A percentile compares a stretch with the other conserved stretches of the same genome.
These are phyloP conservation scores for Caenorhabditis auriculariae DNA, from an alignment of 2,888 invertebrate genomes.

Conservation along the genomic window DNA sequence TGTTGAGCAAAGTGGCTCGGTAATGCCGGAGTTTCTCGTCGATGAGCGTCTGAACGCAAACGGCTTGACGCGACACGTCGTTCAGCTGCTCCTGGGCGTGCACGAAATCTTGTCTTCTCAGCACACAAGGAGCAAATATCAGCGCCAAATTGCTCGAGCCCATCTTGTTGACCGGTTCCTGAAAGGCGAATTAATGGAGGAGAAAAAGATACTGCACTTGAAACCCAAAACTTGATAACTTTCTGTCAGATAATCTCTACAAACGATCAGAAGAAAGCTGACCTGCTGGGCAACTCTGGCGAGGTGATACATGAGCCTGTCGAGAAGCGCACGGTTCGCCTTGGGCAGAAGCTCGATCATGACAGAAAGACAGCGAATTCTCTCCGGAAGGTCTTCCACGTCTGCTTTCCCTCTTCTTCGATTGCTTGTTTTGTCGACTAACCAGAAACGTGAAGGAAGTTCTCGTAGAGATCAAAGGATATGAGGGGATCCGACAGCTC, in stretches of 20 bases:
- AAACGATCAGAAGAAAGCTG: not conserved
- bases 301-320: conserved; percentile 86
- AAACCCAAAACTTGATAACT: not conserved
- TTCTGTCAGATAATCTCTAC: not conserved
- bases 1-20: conserved; percentile 82
- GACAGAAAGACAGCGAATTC: conserved; percentile 81
- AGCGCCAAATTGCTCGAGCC: conserved; percentile 86
- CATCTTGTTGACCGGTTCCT: conserved; percentile 85
- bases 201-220: not conserved
- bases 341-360: conserved; percentile 86
- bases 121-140: conserved; percentile 90
- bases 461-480: conserved; percentile 90
- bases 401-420: conserved; percentile 65
- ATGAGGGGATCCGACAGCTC: conserved; percentile 90
- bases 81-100: conserved; percentile 77
- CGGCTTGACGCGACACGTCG: conserved; percentile 73
- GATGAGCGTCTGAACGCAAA: conserved; percentile 85
- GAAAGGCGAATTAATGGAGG: too few species aligned
- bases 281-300: conserved; percentile 70
- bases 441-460: conserved; percentile 82
- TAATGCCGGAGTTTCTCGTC: conserved; percentile 82
- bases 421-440: conserved; percentile 6
- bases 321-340: conserved; percentile 80
- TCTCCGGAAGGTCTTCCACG: conserved; percentile 79
- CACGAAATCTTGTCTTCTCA: conserved; percentile 79